Evolutionary conservation across 2,113 vertebrate genomes (phyloP), one percentile per base, ranked within the genome.

Genomic region (Sebastes schlegelii): DNA sequence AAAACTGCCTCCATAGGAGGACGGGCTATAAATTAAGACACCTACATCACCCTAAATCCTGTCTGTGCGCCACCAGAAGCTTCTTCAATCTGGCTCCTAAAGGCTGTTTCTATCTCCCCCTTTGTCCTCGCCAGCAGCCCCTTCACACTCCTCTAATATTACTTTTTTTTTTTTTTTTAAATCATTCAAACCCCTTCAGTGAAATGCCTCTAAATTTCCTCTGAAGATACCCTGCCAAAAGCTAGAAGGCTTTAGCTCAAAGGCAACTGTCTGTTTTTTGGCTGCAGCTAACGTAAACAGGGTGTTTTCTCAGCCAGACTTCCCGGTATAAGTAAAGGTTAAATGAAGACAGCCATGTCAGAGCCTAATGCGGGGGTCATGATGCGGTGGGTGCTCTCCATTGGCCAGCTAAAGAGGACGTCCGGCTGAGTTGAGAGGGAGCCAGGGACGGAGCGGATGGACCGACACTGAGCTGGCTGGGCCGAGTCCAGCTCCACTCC

Each of bases 281-380:
- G 86, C 89, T 51, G 57, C 19, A 13, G 23, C 42, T 21, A 64
- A 54, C 14, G 8, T 61, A 76, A 86, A 85, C 80, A 40, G 81
- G 40, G 58, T 66, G 76, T 83, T 86, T 80, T 82, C 88, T 85
- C 87, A 74, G 83, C 42, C 19, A 84, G 84, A 83, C 80, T 89
- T 92, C 72, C 77, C 52, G 80, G 63, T 91, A 68, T 89, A 85
- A 90, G 86, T 84, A 89, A 91, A 93, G 89, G 92, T 93, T 94
- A 93, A 93, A 93, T 91, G 92, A 89, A 90, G 85, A 92, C 88
- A 92, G 91, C 82, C 79, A 76, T 91, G 90, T 93, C 85, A 90
- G 85, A 76, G 77, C 79, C 74, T 88, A 87, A 90, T 72, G 78
- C 0, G 55, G 79, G 89, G 89, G 90, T 91, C 85, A 88, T 65